Evolutionary conservation across 1,140 invertebrate genomes (phyloP), one percentile per base, ranked within the genome.

Genomic region (Aporrectodea caliginosa): DNA sequence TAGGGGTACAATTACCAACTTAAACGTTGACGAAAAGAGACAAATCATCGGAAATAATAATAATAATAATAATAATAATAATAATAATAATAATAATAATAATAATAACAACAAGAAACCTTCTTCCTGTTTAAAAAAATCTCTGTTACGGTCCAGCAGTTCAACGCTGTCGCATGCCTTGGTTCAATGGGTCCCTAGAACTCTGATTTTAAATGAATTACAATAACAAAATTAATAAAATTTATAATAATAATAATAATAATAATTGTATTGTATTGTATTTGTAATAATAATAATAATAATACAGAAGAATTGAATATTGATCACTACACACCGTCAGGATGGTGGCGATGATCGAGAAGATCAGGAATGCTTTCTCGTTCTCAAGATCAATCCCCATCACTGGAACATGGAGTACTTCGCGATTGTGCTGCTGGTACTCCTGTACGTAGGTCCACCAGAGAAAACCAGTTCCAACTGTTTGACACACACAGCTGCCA

Each of bases 361-460:
- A 96, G 84, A 90, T 91, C 78, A 94, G 90, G 88, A 94, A 96
- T 76, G 94, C 93, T 81, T 91, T 91, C 90, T 97, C 93, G 89
- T 96, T 96, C 85, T 93, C 91, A 0, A 93, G 90, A 76, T 93
- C 92, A 89, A 96, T 93, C 86, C 94, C 86, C 69, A 84, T 84
- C n/a, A 87, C 87, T 79, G 85, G 91, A 71, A 95, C 90, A 58
- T 91, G 84, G 79, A 89, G 84, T 85, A 84, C 77, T 77, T 88
- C 89, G 71, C 90, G 86, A 69, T 91, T 88, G 85, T 93, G 92
- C 73, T 92, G 91, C 79, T 89, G 89, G 82, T 92, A 92, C 27
- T 96, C 91, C 82, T 93, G 92, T 81, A 92, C 90, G 85, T 95
- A 98, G 1, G 94, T 94, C 89, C 93, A 95, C 96, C 96, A 98